Conservation (phyloP, 2,797 vertebrate species). For the Myiotriccus ornatus region DNA sequence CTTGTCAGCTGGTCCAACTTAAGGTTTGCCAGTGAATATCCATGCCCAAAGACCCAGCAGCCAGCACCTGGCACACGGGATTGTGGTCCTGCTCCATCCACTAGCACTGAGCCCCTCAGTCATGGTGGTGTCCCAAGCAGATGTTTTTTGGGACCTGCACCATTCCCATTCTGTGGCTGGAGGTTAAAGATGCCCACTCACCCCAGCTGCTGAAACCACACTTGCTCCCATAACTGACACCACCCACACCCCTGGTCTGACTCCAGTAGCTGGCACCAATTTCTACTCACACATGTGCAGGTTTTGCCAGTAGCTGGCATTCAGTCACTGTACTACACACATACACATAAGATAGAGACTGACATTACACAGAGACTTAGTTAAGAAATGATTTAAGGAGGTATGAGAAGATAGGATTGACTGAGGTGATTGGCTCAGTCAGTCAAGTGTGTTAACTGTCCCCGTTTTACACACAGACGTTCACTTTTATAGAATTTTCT, state of each 20-base stretch:
- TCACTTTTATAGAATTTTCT: neutral
- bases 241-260: fast-evolving
- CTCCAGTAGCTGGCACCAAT: neutral
- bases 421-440: neutral
- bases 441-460: neutral
- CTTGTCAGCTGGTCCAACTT: neutral
- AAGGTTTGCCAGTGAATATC: neutral
- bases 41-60: neutral
- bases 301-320: neutral
- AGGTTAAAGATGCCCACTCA: neutral
- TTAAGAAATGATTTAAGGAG: neutral
- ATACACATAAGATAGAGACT: neutral
- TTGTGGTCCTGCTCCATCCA: neutral
- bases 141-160: neutral
- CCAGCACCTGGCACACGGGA: neutral
- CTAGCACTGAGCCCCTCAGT: neutral
- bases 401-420: neutral
- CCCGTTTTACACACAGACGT: fast-evolving
- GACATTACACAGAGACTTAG: neutral
- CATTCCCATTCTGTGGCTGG: neutral
- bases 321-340: neutral
- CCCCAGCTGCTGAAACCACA: neutral
- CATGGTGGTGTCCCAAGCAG: fast-evolving
- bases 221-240: fast-evolving
- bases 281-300: neutral